phyloP scores from a whole-genome alignment of 2,113 vertebrate genomes.

The Neotoma lepida region DNA sequence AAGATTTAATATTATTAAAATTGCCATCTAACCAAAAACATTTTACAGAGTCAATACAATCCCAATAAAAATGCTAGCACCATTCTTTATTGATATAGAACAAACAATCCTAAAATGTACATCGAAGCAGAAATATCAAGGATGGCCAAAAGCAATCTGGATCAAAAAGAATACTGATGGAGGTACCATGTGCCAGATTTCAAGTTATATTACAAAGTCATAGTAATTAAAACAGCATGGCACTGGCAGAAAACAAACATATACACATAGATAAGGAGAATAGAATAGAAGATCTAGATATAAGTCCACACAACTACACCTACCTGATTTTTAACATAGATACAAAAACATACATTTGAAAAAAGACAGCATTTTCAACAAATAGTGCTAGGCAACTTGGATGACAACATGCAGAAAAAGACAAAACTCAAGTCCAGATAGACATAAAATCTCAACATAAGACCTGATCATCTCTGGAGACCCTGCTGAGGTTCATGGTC shows the following conservation, averaged over 20 bases:
- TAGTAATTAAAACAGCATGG: neutral
- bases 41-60: neutral
- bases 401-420: neutral
- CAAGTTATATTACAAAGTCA: neutral
- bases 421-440: neutral
- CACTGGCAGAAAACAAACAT: neutral
- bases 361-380: neutral
- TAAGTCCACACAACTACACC: neutral
- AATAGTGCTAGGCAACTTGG: neutral
- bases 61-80: neutral
- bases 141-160: neutral
- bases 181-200: neutral
- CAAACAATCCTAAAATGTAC: neutral
- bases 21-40: neutral
- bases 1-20: neutral
- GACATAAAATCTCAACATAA: neutral
- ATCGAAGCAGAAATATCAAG: neutral
- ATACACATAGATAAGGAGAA: neutral
- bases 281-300: neutral
- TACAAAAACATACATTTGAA: neutral
- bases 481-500: too few relatives aligned
- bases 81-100: neutral
- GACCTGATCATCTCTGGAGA: neutral
- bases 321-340: neutral
- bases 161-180: neutral